A percentile compares a stretch with the other conserved stretches of the same genome.
These are phyloP conservation scores for Cavia porcellus DNA, from an alignment of 2,113 vertebrate genomes.

Conservation along the genomic window DNA sequence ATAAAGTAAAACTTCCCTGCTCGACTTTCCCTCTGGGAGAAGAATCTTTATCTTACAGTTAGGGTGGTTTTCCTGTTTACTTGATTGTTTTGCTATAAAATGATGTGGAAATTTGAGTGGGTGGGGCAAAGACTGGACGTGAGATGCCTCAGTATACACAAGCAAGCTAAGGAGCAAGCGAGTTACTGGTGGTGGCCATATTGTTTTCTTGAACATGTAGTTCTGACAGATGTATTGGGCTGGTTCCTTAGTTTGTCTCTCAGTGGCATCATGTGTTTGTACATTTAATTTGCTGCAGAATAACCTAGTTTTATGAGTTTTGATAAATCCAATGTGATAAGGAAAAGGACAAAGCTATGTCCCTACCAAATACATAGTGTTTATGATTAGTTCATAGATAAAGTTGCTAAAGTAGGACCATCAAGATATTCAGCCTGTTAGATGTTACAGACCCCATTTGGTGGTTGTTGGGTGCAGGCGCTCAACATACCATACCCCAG, in stretches of 20 bases:
- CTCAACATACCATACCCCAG: too few species aligned
- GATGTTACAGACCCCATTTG: not conserved
- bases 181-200: not conserved
- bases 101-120: not conserved
- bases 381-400: not conserved
- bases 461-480: too few species aligned
- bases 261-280: not conserved
- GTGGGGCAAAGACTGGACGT: not conserved
- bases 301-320: slow-evolving; percentile 11
- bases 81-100: slow-evolving; percentile 16
- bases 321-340: not conserved
- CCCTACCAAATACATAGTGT: not conserved
- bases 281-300: not conserved
- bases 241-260: not conserved
- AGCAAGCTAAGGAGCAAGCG: not conserved
- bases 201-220: not conserved
- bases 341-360: not conserved
- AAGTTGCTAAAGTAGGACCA: not conserved
- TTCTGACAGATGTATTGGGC: not conserved
- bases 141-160: not conserved
- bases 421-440: not conserved
- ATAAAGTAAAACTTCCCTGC: not conserved
- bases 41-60: not conserved
- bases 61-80: slow-evolving; percentile 38
- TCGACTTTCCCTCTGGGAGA: not conserved